Evolutionary conservation across 2,113 vertebrate species (phyloP).

Genomic region (Archilochus colubris): DNA sequence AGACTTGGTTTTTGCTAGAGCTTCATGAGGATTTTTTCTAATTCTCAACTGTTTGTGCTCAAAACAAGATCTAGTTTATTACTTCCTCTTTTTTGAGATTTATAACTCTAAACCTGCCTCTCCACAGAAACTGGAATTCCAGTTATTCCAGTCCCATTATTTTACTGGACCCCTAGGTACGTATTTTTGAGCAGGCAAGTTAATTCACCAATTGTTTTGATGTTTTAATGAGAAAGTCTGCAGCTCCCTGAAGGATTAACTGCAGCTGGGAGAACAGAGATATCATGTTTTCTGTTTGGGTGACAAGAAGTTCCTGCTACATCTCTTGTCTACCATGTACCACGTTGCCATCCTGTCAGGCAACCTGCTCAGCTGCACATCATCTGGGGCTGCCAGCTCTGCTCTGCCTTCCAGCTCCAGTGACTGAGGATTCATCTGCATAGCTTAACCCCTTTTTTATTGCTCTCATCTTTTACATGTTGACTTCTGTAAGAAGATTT

Average conservation of each 20-base stretch:
- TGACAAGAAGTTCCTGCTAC: background rate
- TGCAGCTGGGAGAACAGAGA: background rate
- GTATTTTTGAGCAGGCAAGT: background rate
- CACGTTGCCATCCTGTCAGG: background rate
- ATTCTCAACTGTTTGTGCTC: background rate
- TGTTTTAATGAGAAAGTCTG: background rate
- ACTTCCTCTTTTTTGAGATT: background rate
- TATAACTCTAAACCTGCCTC: background rate
- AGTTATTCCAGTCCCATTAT: background rate
- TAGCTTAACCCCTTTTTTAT: background rate
- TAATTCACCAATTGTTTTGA: conserved; percentile 9
- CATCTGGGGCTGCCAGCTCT: background rate
- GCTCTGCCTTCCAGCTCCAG: background rate
- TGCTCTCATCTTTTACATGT: background rate
- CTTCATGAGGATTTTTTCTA: background rate
- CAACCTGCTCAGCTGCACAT: background rate
- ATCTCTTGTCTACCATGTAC: background rate
- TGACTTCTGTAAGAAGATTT: background rate
- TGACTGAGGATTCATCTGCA: background rate
- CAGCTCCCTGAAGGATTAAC: background rate
- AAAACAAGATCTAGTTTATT: background rate
- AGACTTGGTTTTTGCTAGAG: background rate
- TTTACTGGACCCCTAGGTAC: background rate
- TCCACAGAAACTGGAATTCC: background rate
- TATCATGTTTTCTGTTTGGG: background rate